Conservation (phyloP, 1,140 invertebrate genomes). For the Aphaenogaster floridana region DNA sequence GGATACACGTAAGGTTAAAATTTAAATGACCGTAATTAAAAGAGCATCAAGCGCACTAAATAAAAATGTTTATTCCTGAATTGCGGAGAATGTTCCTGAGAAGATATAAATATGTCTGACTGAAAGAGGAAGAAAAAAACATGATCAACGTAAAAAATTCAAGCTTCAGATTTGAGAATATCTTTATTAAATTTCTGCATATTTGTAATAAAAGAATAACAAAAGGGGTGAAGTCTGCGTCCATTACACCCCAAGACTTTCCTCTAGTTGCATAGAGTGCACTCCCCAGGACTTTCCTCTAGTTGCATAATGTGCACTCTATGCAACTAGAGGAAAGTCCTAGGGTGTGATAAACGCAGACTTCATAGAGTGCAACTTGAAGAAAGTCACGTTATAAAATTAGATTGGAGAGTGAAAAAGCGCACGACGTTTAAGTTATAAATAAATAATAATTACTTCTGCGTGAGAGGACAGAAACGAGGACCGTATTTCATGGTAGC, state of each 20-base stretch:
- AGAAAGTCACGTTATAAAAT: background rate
- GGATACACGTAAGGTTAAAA: background rate
- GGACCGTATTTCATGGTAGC: constrained; percentile 24
- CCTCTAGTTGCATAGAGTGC: background rate
- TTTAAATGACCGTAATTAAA: constrained; percentile 37
- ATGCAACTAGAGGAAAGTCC: background rate
- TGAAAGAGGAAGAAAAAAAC: no score
- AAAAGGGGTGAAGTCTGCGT: background rate
- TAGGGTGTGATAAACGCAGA: no score
- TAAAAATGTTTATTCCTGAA: background rate
- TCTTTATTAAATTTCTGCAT: background rate
- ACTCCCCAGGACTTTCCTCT: no score
- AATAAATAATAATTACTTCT: constrained; percentile 47
- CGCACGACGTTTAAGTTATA: constrained; percentile 13
- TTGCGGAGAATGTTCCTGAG: background rate
- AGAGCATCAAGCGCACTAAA: background rate
- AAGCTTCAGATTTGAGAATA: background rate
- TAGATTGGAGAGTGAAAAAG: background rate
- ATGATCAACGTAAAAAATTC: background rate
- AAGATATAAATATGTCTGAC: background rate
- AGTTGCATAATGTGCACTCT: background rate
- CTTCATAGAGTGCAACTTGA: background rate
- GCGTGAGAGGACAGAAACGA: constrained; percentile 17
- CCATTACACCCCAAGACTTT: background rate
- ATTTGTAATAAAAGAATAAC: background rate